Evolutionary conservation across 2,113 vertebrate species (phyloP), one percentile per base, ranked within the genome.

Genomic region (Stigmatopora argus): DNA sequence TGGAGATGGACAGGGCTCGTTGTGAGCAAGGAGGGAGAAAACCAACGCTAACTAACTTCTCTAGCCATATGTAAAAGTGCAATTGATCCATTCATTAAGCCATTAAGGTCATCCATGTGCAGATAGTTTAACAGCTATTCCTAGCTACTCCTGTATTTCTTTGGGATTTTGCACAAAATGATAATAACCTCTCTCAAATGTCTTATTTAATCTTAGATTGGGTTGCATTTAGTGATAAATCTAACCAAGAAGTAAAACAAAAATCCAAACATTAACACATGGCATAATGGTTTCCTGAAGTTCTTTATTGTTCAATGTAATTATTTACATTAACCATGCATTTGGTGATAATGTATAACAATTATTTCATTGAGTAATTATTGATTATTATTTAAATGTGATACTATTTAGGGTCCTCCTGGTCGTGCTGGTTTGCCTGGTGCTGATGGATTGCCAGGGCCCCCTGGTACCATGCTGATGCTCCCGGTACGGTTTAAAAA

Each of bases 391-490:
- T 56, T 38, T 38, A 31, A 2, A 19, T 41, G 26, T 83, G 38
- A 15, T 61, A 38, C 49, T 18, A 67, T 15, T 4, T 80, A 99
- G 97, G 97, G 97, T 69, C 94, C 93, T 34, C 81, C 94, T 23
- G 96, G 96, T 70, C 96, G 96, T 52, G 60, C 94, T 79, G 96
- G 96, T 69, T 92, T 99, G 70, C 92, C 95, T 51, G 96, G 96
- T 72, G 95, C 96, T 69, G 96, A 99, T 76, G 96, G 96, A 58
- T 79, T 98, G 69, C 90, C 96, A 13, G 96, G 97, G 23, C 96
- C 96, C 5, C 95, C 96, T 35, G 97, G 97, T 38, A 99, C 97
- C 71, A 98, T 98, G 94, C 78, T 99, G 76, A 96, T 99, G 95
- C 69, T 99, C 79, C 97, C 97, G 52, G 97, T 99, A 92, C 89